These are phyloP conservation scores for Crotalus helleri DNA, from an alignment of 2,113 vertebrate species.

Conservation along the genomic window DNA sequence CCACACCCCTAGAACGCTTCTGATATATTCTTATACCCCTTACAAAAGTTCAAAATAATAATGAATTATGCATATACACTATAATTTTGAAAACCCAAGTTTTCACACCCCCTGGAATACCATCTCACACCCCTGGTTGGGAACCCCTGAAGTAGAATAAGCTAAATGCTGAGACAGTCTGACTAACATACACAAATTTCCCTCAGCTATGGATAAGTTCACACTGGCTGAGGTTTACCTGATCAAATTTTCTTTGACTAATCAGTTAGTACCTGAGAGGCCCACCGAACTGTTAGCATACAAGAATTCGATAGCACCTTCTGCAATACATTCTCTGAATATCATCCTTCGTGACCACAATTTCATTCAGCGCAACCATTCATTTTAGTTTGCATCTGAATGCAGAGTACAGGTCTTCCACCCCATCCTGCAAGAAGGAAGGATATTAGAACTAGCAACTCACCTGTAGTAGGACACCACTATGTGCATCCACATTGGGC, in stretches of 20 bases:
- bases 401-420: not conserved
- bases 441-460: slow-evolving; percentile 20
- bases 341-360: not conserved
- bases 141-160: not conserved
- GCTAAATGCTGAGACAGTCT: not conserved
- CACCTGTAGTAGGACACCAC: slow-evolving; percentile 95
- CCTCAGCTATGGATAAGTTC: not conserved
- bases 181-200: not conserved
- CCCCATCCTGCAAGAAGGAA: not conserved
- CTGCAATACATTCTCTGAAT: not conserved
- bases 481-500: slow-evolving; percentile 98
- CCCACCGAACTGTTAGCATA: not conserved
- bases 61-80: too few species aligned
- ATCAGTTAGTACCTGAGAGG: not conserved
- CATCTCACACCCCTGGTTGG: too few species aligned
- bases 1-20: too few species aligned
- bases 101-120: too few species aligned
- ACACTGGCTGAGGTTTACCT: not conserved
- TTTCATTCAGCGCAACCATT: not conserved
- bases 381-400: not conserved
- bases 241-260: not conserved
- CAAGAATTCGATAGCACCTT: not conserved
- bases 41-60: too few species aligned
- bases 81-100: too few species aligned
- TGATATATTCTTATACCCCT: too few species aligned